Base-by-base conservation (phyloP, 2,797 vertebrate species). In the Pseudomugil gertrudae region DNA sequence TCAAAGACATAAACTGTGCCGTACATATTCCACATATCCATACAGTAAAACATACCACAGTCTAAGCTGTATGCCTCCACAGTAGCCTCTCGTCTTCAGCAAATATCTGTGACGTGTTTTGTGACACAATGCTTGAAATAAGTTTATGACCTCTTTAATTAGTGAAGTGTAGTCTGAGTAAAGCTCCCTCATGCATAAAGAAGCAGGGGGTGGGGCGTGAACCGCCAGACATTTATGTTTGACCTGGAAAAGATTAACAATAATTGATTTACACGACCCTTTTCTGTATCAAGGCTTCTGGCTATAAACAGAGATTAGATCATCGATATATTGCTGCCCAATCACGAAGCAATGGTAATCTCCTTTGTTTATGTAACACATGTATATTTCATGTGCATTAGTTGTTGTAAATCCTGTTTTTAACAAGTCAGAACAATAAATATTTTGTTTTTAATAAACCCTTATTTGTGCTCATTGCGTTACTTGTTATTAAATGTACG, bases 221-320 rank as follows among this genome's bases (percentile, higher is more conserved):
- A 24, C 15, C 56, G 24, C 24, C 26, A 29, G 53, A 23, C 0
- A 8, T 14, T 53, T 64, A 72, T 69, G 55, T 50, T 17, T 87
- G 81, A 85, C 78, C 76, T 79, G 66, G 57, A 83, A 76, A 63
- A 62, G 55, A 80, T 73, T 30, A 57, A 67, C 54, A 61, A 29
- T 66, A 66, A 84, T 77, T 59, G 74, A 85, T 85, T 55, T 38
- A 50, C 60, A 66, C 65, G 60, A 69, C 64, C 35, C 26, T 45
- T 61, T 21, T 13, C 33, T 73, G 51, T 38, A 59, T 72, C 45
- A 3, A 43, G 32, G 70, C 47, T 30, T 38, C 3, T 10, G 24
- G 36, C 35, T 67, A 60, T 15, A 47, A 70, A 36, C n/a, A 45
- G 47, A 62, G 11, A 24, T 48, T 48, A n/a, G 48, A 15, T 51